Evolutionary conservation across 2,113 vertebrate genomes (phyloP), one percentile per base, ranked within the genome.

Genomic region (Aplodontia rufa): DNA sequence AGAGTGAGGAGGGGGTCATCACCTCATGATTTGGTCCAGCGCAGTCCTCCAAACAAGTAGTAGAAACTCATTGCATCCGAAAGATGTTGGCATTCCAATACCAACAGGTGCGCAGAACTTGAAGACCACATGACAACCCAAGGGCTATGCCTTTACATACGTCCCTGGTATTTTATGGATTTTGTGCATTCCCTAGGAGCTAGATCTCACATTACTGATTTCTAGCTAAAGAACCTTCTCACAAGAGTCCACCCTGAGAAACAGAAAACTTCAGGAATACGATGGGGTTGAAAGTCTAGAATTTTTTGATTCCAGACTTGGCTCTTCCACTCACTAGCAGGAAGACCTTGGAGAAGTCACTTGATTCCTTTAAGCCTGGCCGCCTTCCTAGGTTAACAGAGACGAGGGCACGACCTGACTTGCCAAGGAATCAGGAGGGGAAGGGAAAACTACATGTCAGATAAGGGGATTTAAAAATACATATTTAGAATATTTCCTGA

Each of bases 341-440:
- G 14, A 45, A 86, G 62, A 24, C 26, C 40, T 64, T 49, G 30
- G 69, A 79, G 47, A 79, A 53, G 26, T 14, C 11, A 26, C 30
- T 19, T 42, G 47, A 7, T n/a, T n/a, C 35, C 75, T 72, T 47
- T 14, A 68, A 76, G 42, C 8, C 51, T 81, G 40, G 28, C 6
- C 11, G 55, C 37, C 40, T 49, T 72, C 22, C 5, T 89, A 32
- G 12, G 22, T 60, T 2, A 53, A 32, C 47, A 68, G 37, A 47
- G 49, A 53, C 13, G 1, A 37, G 17, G 66, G 24, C 19, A 19
- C n/a, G 53, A 35, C 16, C 45, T 14, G 12, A 1, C 10, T 30
- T 2, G 8, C 6, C 2, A 32, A 0, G 2, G 0, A 37, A 17
- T 24, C n/a, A 1, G 5, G 37, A 78, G 30, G 69, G 28, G 22